Base-by-base conservation (phyloP, 2,113 vertebrate species). In the Paramisgurnus dabryanus region DNA sequence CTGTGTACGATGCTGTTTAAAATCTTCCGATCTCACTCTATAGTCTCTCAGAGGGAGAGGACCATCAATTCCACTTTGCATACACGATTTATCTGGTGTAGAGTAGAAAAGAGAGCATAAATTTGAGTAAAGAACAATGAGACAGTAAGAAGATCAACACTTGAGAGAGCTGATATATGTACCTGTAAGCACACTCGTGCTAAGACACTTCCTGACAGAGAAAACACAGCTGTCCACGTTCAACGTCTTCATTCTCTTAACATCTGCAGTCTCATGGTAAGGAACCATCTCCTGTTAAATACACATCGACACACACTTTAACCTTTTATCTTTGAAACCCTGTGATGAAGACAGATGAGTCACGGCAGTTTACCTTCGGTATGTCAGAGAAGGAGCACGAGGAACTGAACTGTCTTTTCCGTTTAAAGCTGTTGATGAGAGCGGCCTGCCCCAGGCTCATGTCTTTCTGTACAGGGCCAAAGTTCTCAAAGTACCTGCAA, bases 201-300 rank as follows among this genome's bases (percentile, higher is more conserved):
- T 94, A 86, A 94, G 90, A 18, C 93, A 93, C 67, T 80, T 85
- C 66, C 93, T 95, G 81, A 95, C 91, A 80, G 93, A 82, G 83
- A 91, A 69, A 9, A 87, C 88, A 82, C 90, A 91, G 22, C 89
- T 88, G 82, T 95, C 91, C n/a, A 87, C 58, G 49, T 60, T 75
- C 60, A 47, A 70, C 4, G 76, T 90, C 82, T 95, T 97, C 93
- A 97, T 95, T 85, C 92, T 95, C 88, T 99, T 99, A 83, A 92
- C 58, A 1, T 95, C 94, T 50, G 94, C 83, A 0, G 85, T 67
- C 69, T 86, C 92, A 67, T 86, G 84, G 1, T 88, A 86, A 4
- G 93, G 85, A 0, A 86, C 82, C 40, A 95, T 93, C 40, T 88
- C 95, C 96, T 96, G 87, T 10, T 74, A 68, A 72, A 76, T 50